These are phyloP conservation scores for Pluvialis apricaria DNA, from an alignment of 2,113 vertebrate species.

Conservation along the genomic window DNA sequence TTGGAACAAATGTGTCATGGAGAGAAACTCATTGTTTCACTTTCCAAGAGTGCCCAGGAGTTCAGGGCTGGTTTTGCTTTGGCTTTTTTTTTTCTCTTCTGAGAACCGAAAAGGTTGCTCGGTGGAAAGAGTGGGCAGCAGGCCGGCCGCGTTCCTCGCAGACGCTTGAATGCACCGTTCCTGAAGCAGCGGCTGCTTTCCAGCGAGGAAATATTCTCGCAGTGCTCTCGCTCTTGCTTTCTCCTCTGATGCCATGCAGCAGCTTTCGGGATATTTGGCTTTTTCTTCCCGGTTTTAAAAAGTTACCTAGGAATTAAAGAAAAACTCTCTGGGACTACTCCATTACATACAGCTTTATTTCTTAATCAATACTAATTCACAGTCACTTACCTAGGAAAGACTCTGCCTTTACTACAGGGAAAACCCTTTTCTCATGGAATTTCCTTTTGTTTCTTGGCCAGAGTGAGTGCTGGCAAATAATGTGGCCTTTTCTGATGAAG, in stretches of 20 bases:
- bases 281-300: neutral
- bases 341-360: neutral
- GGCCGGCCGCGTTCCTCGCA: neutral
- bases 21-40: neutral
- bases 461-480: neutral
- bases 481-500: neutral
- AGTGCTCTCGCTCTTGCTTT: neutral
- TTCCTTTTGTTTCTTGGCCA: slow-evolving; percentile 1
- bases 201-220: neutral
- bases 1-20: slow-evolving; percentile 8
- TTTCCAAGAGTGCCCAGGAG: neutral
- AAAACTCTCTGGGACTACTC: neutral
- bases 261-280: neutral
- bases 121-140: neutral
- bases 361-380: neutral
- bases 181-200: neutral
- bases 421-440: neutral
- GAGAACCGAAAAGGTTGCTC: neutral
- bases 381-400: neutral
- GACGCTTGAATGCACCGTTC: neutral
- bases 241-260: neutral
- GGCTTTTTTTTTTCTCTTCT: neutral
- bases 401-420: neutral
- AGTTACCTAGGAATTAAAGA: neutral
- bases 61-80: neutral